phyloP scores from a whole-genome alignment of 1,140 invertebrate genomes.

The Mamestra configurata region DNA sequence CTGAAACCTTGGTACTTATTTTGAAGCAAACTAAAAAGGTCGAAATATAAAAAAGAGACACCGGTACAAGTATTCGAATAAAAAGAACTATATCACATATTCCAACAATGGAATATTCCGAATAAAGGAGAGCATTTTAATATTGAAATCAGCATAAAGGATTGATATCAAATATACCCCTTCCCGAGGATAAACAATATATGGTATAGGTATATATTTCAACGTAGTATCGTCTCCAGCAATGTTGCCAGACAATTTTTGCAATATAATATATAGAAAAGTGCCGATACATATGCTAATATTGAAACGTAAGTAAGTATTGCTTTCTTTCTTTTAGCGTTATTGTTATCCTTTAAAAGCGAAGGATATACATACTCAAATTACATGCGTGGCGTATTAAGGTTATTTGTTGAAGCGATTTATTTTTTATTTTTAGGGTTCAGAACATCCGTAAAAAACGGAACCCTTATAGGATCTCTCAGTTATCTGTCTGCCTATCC shows the following conservation, averaged over 20 bases:
- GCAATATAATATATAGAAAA: conserved; percentile 40
- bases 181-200: conserved; percentile 43
- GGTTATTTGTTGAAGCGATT: background rate
- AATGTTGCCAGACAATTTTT: conserved; percentile 44
- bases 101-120: conserved; percentile 39
- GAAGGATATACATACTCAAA: background rate
- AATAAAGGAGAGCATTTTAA: conserved; percentile 45
- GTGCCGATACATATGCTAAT: conserved; percentile 39
- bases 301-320: conserved; percentile 36
- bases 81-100: conserved; percentile 38
- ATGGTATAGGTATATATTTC: conserved; percentile 18
- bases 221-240: conserved; percentile 26
- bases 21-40: background rate
- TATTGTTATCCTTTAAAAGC: conserved; percentile 34
- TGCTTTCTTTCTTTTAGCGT: conserved; percentile 24
- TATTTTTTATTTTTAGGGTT: background rate
- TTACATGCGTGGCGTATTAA: background rate
- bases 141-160: conserved; percentile 53
- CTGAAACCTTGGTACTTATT: conserved; percentile 1
- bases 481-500: too few species aligned
- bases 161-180: conserved; percentile 50
- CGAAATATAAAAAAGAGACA: background rate
- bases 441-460: too few species aligned
- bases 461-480: too few species aligned
- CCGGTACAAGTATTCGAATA: conserved; percentile 25